Base-by-base conservation (phyloP, 2,797 vertebrate species). In the Jordanella pulchra region DNA sequence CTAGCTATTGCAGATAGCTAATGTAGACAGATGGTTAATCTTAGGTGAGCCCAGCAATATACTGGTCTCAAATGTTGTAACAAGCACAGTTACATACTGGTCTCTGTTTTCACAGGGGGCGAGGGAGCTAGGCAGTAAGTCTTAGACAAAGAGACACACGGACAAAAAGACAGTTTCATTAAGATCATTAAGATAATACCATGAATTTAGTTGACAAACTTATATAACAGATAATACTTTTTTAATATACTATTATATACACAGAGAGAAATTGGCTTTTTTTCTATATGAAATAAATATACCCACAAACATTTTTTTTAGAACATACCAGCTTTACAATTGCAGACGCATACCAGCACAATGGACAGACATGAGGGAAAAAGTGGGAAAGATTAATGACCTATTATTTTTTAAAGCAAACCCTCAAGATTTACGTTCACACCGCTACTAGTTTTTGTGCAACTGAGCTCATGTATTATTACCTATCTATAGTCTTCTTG, bases 31-130 rank as follows among this genome's bases (percentile, higher is more conserved):
- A 89, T 89, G 90, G 90, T 89, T 79, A 85, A 83, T 92, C 84
- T 89, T 89, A 84, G 87, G 83, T 91, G 89, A 91, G 85, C 90
- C 94, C 93, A 95, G 94, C 94, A 91, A 89, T 78, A 74, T 91
- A 93, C 92, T 93, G 94, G 93, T 94, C 93, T 95, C 93, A 48
- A 15, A 48, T 48, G 18, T 17, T 48, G 5, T 18, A 64, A 90
- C 93, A 91, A 94, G 93, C 93, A 95, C 93, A 95, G 94, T 94
- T 92, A 90, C 78, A 75, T 91, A 93, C 92, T 93, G 94, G 94
- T 95, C 93, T 95, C 94, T 93, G 92, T 84, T 93, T 91, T 89
- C 89, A 85, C 92, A 84, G 81, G 83, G 87, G 80, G 85, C 80
- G 35, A 14, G 73, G 80, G 81, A 77, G 82, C 65, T 73, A 76